phyloP scores from a whole-genome alignment of 2,113 vertebrate genomes.

The Corvus moneduloides region DNA sequence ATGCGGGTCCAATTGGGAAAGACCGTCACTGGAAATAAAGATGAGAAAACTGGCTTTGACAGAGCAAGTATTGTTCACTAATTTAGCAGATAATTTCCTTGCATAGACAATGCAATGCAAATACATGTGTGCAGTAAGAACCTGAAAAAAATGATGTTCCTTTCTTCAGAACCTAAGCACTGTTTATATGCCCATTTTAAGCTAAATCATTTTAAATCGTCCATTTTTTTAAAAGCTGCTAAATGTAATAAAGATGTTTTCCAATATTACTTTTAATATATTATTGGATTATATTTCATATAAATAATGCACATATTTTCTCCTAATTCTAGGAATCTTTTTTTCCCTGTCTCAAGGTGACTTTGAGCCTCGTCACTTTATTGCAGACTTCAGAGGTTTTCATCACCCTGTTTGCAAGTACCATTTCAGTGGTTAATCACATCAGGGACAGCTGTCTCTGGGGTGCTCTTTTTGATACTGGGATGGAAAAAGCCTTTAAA shows the following conservation, averaged over 20 bases:
- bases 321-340: slow-evolving; percentile 14
- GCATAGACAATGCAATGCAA: background rate
- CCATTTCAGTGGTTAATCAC: slow-evolving; percentile 42
- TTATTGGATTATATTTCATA: background rate
- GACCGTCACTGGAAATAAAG: background rate
- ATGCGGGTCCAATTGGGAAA: background rate
- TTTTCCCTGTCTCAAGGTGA: slow-evolving; percentile 22
- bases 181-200: background rate
- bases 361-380: slow-evolving; percentile 55
- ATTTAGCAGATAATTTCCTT: slow-evolving; percentile 33
- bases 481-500: background rate
- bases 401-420: slow-evolving; percentile 59
- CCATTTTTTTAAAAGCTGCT: background rate
- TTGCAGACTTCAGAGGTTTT: background rate
- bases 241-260: background rate
- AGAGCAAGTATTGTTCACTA: slow-evolving; percentile 2
- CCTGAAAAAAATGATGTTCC: background rate
- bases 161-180: background rate
- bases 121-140: background rate
- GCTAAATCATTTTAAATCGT: background rate
- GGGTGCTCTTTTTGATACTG: background rate
- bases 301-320: background rate
- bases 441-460: slow-evolving; percentile 27
- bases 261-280: background rate
- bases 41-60: slow-evolving; percentile 20